Conservation (phyloP, 2,888 invertebrate species). For the Diaperis boleti region DNA sequence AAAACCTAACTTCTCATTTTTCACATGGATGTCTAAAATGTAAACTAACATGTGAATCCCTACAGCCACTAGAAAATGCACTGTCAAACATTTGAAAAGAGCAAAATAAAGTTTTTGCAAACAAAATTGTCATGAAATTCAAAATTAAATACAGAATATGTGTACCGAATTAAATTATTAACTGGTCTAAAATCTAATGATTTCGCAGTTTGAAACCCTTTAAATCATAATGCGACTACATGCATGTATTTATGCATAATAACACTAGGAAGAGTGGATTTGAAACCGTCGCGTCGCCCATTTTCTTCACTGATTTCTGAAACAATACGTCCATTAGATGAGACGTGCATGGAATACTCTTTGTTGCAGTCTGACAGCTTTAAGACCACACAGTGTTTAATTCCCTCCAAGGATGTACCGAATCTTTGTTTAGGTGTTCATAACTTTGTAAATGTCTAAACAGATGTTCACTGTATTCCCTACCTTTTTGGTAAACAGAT, state of each 20-base stretch:
- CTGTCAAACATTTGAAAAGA: too few relatives aligned
- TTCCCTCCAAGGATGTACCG: slow-evolving; percentile 26
- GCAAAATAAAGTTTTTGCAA: too few relatives aligned
- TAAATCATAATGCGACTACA: too few relatives aligned
- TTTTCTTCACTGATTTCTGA: slow-evolving; percentile 27
- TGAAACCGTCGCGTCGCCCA: background rate
- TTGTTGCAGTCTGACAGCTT: slow-evolving; percentile 36
- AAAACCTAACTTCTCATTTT: too few relatives aligned
- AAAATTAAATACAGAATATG: too few relatives aligned
- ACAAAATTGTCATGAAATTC: too few relatives aligned
- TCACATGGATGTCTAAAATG: too few relatives aligned
- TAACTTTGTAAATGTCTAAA: slow-evolving; percentile 50
- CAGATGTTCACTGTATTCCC: slow-evolving; percentile 42
- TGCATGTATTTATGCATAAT: slow-evolving; percentile 8
- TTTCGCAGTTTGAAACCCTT: too few relatives aligned
- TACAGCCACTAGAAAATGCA: too few relatives aligned
- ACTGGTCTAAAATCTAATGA: too few relatives aligned
- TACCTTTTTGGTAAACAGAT: slow-evolving; percentile 26
- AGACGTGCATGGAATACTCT: slow-evolving; percentile 44
- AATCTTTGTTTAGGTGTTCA: slow-evolving; percentile 41
- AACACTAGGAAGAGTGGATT: background rate
- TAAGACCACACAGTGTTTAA: slow-evolving; percentile 48
- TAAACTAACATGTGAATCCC: too few relatives aligned
- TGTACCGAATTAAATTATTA: too few relatives aligned
- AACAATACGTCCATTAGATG: slow-evolving; percentile 46